Evolutionary conservation across 2,888 invertebrate genomes (phyloP), one percentile per base, ranked within the genome.

Genomic region (Cosmorhoe ocellata): DNA sequence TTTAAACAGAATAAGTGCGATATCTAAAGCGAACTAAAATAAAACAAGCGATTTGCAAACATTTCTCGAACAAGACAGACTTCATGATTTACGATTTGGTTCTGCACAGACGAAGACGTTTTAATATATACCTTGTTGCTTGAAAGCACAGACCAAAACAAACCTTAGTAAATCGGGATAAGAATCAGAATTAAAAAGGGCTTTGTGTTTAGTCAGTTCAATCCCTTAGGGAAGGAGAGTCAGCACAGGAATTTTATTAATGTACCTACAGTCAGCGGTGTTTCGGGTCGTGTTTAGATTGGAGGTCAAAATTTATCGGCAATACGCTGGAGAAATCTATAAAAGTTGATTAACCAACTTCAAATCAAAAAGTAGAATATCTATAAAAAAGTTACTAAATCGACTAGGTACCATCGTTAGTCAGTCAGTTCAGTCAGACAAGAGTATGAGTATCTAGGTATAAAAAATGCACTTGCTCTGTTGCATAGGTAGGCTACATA

Each of bases 211-310:
- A 51, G 53, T 14, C 32, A 37, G 44, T 28, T 27, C n/a, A 27
- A 39, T 58, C 58, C 64, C 52, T 51, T 34, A 51, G 56, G 54
- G 45, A 37, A 46, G 41, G 44, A 64, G 63, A 59, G 59, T 58
- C 58, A 54, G 57, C 60, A 59, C 47, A 54, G 54, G 60, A 62
- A 53, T 63, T 63, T 61, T 61, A 64, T 62, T 63, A 57, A 65
- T 55, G 57, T 46, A 49, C 58, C n/a, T n/a, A 58, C 54, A 59
- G 58, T 65, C 65, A 64, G 64, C 58, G 48, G 53, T 22, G 52
- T 34, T 40, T 63, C 57, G 67, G 58, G 63, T 34, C 46, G 49
- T 55, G 52, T 63, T 61, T 52, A 56, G 59, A 59, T 63, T 61
- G 60, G 55, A 60, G 59, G 58, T 52, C 55, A 33, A 45, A 60